A percentile compares a stretch with the other conserved stretches of the same genome.
Conservation (phyloP, 2,797 vertebrate genomes). For the Eulemur rubriventer region DNA sequence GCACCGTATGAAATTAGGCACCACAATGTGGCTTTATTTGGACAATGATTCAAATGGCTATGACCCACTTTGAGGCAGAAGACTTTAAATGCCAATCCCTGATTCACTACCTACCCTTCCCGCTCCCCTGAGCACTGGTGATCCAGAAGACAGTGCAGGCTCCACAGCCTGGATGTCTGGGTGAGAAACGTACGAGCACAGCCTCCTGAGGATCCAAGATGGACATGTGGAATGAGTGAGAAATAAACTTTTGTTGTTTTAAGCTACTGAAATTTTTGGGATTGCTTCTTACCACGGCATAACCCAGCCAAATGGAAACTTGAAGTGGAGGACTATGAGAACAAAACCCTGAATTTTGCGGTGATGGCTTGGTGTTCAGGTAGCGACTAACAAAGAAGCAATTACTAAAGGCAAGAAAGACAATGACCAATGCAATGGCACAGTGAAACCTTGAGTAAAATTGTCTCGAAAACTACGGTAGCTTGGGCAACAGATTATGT, state of each 20-base stretch:
- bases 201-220: not conserved
- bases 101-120: not conserved
- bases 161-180: not conserved
- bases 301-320: not conserved
- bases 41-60: not conserved
- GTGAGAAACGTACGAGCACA: not conserved
- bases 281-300: not conserved
- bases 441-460: not conserved
- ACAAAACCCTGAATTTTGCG: not conserved
- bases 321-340: not conserved
- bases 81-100: not conserved
- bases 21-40: not conserved
- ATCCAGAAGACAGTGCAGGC: not conserved
- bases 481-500: not conserved
- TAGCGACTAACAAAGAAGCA: not conserved
- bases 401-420: not conserved
- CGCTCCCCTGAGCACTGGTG: not conserved
- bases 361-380: not conserved
- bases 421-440: fast-evolving
- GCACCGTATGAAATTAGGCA: not conserved
- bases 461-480: not conserved
- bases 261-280: not conserved
- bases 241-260: not conserved
- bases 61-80: not conserved
- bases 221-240: not conserved